These are phyloP conservation scores for Gasterosteus nipponicus DNA, from an alignment of 2,113 vertebrate genomes.

Conservation along the genomic window DNA sequence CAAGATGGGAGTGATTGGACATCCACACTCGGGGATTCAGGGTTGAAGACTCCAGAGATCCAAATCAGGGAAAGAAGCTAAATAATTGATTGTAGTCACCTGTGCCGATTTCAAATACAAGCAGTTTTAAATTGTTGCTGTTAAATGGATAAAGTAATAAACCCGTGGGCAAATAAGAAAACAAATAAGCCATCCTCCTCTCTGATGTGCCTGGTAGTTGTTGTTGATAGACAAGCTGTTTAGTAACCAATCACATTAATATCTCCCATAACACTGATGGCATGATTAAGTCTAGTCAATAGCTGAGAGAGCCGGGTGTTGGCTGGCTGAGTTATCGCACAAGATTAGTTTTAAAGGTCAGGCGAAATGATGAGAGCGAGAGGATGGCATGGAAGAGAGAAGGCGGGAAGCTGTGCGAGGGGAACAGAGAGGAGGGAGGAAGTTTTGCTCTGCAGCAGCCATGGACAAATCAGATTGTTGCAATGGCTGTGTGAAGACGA, in stretches of 20 bases:
- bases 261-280: slow-evolving; percentile 57
- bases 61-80: slow-evolving; percentile 14
- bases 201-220: slow-evolving; percentile 43
- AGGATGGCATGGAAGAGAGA: background rate
- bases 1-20: slow-evolving; percentile 15
- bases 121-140: background rate
- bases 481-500: slow-evolving; percentile 30
- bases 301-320: slow-evolving; percentile 49
- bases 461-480: slow-evolving; percentile 62
- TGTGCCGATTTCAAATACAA: slow-evolving; percentile 4
- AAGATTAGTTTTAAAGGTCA: slow-evolving; percentile 78
- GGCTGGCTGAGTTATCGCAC: slow-evolving; percentile 49
- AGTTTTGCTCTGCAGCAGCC: slow-evolving; percentile 55
- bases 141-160: background rate
- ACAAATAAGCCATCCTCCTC: slow-evolving; percentile 2
- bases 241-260: slow-evolving; percentile 48
- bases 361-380: slow-evolving; percentile 23
- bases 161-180: background rate
- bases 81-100: background rate
- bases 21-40: slow-evolving; percentile 16
- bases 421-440: slow-evolving; percentile 1
- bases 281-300: slow-evolving; percentile 67
- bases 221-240: slow-evolving; percentile 51
- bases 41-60: slow-evolving; percentile 23
- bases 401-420: background rate